Evolutionary conservation across 2,797 vertebrate species (phyloP).

Genomic region (Hydrocynus forskahlii): DNA sequence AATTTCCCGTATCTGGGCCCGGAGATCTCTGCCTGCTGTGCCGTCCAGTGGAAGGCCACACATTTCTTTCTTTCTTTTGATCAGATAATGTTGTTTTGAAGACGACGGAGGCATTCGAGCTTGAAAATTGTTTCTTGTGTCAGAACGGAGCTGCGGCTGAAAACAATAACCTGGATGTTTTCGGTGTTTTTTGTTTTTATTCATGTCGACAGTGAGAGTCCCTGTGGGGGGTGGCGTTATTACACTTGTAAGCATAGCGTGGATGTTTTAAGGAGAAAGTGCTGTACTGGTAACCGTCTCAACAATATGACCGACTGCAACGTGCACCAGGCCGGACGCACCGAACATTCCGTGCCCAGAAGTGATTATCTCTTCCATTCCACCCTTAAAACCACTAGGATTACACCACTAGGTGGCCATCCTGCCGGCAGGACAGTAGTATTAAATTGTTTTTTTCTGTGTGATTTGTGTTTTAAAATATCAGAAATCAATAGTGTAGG

Average conservation of each 20-base stretch:
- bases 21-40: constrained; percentile 30
- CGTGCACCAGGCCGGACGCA: too few relatives aligned
- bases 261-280: background rate
- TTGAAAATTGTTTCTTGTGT: constrained; percentile 47
- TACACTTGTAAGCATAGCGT: constrained; percentile 17
- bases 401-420: too few relatives aligned
- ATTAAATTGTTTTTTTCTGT: too few relatives aligned
- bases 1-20: constrained; percentile 37
- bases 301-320: too few relatives aligned
- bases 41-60: constrained; percentile 30
- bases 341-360: too few relatives aligned
- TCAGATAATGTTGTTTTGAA: constrained; percentile 57
- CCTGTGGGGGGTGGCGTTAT: constrained; percentile 18
- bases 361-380: too few relatives aligned
- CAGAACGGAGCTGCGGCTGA: constrained; percentile 42
- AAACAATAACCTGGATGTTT: constrained; percentile 41
- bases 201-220: constrained; percentile 17
- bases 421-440: too few relatives aligned
- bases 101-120: constrained; percentile 45
- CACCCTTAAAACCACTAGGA: too few relatives aligned
- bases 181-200: too few relatives aligned
- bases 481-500: too few relatives aligned
- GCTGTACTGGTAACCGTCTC: constrained; percentile 18
- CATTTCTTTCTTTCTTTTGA: constrained; percentile 42
- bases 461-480: too few relatives aligned